Evolutionary conservation across 30 jellyfish, hydroid and myxozoan genomes (phyloP).

Genomic region (Rhopilema esculentum): DNA sequence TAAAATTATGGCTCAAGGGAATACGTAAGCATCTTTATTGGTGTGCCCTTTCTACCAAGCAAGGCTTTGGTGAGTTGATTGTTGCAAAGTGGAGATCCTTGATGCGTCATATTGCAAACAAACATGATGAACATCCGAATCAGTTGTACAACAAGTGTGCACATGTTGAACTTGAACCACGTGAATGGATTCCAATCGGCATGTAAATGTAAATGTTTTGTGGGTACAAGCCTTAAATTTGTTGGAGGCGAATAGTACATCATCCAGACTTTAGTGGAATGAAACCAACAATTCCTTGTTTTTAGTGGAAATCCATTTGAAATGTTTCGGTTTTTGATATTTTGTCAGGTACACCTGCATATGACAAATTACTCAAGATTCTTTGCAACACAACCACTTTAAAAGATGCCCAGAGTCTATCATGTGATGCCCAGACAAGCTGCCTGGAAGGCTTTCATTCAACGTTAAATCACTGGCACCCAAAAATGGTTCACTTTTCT

Average conservation of each 20-base stretch:
- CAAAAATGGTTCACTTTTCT: neutral
- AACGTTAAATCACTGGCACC: neutral
- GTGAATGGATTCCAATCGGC: constrained; percentile 27
- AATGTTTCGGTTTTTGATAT: neutral
- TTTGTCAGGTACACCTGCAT: constrained; percentile 43
- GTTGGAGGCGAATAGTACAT: neutral
- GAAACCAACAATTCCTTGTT: neutral
- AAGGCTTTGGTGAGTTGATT: too few relatives aligned
- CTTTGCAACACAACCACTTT: neutral
- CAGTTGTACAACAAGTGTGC: too few relatives aligned
- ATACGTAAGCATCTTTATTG: too few relatives aligned
- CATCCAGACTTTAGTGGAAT: constrained; percentile 17
- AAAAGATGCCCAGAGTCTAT: constrained; percentile 12
- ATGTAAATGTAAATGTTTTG: constrained; percentile 1
- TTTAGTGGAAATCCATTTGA: neutral
- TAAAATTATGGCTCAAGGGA: too few relatives aligned
- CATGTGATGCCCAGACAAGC: constrained; percentile 20
- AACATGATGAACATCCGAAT: too few relatives aligned
- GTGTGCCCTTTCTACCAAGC: too few relatives aligned
- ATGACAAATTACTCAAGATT: constrained; percentile 26
- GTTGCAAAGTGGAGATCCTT: too few relatives aligned
- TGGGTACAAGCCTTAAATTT: constrained; percentile 1
- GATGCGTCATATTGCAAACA: too few relatives aligned
- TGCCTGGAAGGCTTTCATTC: neutral
- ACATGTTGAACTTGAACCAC: too few relatives aligned